Base-by-base conservation (phyloP, 2,888 invertebrate genomes). In the Melanostoma mellinum region DNA sequence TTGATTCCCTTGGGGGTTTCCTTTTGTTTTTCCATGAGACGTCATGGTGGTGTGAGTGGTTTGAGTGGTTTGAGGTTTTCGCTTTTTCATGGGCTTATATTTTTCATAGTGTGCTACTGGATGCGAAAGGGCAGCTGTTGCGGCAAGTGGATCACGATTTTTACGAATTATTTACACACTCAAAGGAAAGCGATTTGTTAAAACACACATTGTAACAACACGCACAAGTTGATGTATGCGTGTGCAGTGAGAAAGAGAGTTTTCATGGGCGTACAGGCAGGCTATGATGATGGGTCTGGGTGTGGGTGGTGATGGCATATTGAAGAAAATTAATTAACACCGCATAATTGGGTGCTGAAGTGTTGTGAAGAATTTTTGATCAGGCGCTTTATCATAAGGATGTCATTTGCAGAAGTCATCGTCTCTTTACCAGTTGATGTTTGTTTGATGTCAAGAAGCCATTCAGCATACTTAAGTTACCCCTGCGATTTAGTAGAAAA, bases 271-370 rank as follows among this genome's bases (percentile, higher is more conserved):
- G 20, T 20, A 20, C 20, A 20, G 1, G 20, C 20, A 20, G 20
- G 20, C 0, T 20, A 9, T 33, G 46, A 46, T 5, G 46, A 2
- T 2, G n/a, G 35, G 33, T 46, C 56, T 6, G 3, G 20, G 44
- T 35, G 46, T 4, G 20, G 6, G 32, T 35, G 42, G 61, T 36
- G 35, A 60, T n/a, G 63, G 73, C 77, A 82, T 82, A 73, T 73
- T 81, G 68, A 68, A 52, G 73, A 82, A 82, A 82, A 82, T 82
- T 82, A 78, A 82, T 82, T 77, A 78, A 82, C 77, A 69, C 77
- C 78, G 61, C 69, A 78, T 73, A 78, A 77, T 72, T 78, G 73
- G 72, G 76, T 73, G 65, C 38, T 55, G 40, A 52, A 69, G 73
- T 74, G 63, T 65, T 56, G 82, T 63, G 52, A 58, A 50, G 82